Conservation (phyloP, 35 echinoderm and acorn worm genomes). For the Stichopus chloronotus region DNA sequence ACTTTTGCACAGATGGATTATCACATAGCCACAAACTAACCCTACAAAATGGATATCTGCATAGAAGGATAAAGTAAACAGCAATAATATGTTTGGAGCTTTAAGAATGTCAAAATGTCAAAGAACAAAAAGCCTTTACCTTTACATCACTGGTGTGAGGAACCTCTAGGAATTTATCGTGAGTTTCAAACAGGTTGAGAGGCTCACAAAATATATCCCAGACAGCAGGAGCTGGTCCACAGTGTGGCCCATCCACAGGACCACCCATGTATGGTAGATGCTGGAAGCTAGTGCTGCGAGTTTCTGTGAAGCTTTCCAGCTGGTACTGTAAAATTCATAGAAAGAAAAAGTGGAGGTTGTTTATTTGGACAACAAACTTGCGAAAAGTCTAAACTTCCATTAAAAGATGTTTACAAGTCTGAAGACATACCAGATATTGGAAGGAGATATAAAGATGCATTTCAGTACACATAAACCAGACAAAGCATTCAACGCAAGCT, state of each 20-base stretch:
- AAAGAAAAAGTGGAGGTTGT: neutral
- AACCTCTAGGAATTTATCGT: slow-evolving; percentile 65
- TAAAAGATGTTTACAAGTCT: neutral
- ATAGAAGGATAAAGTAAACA: too few species aligned
- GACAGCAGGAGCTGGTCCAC: slow-evolving; percentile 55
- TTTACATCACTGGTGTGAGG: slow-evolving; percentile 74
- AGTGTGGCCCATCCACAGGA: slow-evolving; percentile 67
- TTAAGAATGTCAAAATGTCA: too few species aligned
- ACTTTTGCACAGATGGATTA: too few species aligned
- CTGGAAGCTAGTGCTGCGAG: slow-evolving; percentile 49
- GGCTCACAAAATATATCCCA: slow-evolving; percentile 68
- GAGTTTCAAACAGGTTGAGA: slow-evolving; percentile 45
- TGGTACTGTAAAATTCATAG: slow-evolving; percentile 63
- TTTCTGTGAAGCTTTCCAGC: slow-evolving; percentile 78
- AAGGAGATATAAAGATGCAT: too few species aligned
- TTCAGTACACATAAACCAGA: too few species aligned
- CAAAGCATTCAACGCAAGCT: too few species aligned
- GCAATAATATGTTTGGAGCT: too few species aligned
- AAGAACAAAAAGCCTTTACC: slow-evolving; percentile 13
- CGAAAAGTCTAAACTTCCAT: neutral
- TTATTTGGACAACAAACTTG: neutral
- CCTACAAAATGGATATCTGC: too few species aligned
- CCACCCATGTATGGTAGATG: slow-evolving; percentile 70
- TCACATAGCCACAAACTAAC: too few species aligned
- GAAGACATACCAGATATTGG: neutral